Conservation (phyloP, 2,888 invertebrate species). For the Stenodema calcarata region DNA sequence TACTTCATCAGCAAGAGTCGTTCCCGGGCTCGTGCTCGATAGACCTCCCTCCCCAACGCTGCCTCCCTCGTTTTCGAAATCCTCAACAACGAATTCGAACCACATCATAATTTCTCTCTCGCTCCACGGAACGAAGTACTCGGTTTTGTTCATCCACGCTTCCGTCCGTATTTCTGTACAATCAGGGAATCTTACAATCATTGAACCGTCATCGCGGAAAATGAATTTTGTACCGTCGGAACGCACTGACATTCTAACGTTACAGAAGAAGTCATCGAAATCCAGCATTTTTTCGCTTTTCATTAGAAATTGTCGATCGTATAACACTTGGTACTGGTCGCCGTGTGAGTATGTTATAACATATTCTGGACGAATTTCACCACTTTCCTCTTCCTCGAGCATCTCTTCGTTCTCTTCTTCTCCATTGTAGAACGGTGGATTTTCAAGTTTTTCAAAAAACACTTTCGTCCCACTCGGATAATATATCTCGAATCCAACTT, state of each 20-base stretch:
- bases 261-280: conserved; percentile 32
- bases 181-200: conserved; percentile 32
- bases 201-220: conserved; percentile 20
- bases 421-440: not conserved
- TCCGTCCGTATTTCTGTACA: conserved; percentile 43
- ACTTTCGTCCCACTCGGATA: conserved; percentile 35
- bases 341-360: conserved; percentile 7
- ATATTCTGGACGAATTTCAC: not conserved
- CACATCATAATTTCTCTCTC: conserved; percentile 16
- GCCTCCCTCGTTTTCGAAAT: not conserved
- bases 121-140: conserved; percentile 21
- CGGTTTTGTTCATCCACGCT: conserved; percentile 8
- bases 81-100: conserved; percentile 25
- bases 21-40: not conserved
- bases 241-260: conserved; percentile 11
- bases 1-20: not conserved
- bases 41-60: not conserved
- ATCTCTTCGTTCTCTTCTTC: conserved; percentile 2
- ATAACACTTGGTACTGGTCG: not conserved
- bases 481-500: conserved; percentile 10
- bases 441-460: not conserved
- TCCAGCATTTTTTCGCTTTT: conserved; percentile 26
- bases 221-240: conserved; percentile 38
- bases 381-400: conserved; percentile 1
- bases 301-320: not conserved